Conservation (phyloP, 2,113 vertebrate genomes). For the Engystomops pustulosus region DNA sequence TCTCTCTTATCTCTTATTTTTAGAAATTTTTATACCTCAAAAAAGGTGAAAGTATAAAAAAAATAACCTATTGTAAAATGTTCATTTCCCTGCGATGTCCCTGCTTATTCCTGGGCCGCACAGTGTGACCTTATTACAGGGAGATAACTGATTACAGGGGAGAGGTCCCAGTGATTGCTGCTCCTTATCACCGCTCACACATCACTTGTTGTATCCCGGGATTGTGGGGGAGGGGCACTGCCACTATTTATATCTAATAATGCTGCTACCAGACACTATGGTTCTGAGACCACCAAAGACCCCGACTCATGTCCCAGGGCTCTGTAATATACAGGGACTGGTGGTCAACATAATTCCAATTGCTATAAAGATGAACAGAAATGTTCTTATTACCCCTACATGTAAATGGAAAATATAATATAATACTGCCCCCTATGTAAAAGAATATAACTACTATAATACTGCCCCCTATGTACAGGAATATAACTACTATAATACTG, state of each 20-base stretch:
- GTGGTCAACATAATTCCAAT: not conserved
- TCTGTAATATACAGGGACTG: too few relatives aligned
- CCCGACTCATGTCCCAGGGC: not conserved
- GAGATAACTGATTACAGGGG: not conserved
- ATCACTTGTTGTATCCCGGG: too few relatives aligned
- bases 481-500: constrained; percentile 9
- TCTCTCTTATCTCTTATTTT: too few relatives aligned
- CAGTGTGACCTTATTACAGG: not conserved
- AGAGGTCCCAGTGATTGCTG: not conserved
- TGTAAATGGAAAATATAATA: not conserved
- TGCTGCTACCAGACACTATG: not conserved
- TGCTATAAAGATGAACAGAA: not conserved
- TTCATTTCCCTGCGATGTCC: not conserved
- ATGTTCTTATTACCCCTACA: not conserved
- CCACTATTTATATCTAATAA: constrained; percentile 41
- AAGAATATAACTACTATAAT: constrained; percentile 9
- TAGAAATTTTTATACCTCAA: too few relatives aligned
- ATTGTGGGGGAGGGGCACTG: not conserved
- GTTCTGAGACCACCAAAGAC: not conserved
- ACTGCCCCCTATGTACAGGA: not conserved
- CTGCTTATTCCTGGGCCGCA: not conserved
- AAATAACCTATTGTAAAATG: not conserved
- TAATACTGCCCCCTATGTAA: not conserved
- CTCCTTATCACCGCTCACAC: not conserved
- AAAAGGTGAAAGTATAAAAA: too few relatives aligned